A percentile compares a stretch with the other conserved stretches of the same genome.
phyloP scores from a whole-genome alignment of 2,888 invertebrate species.

The Aquatica leii region DNA sequence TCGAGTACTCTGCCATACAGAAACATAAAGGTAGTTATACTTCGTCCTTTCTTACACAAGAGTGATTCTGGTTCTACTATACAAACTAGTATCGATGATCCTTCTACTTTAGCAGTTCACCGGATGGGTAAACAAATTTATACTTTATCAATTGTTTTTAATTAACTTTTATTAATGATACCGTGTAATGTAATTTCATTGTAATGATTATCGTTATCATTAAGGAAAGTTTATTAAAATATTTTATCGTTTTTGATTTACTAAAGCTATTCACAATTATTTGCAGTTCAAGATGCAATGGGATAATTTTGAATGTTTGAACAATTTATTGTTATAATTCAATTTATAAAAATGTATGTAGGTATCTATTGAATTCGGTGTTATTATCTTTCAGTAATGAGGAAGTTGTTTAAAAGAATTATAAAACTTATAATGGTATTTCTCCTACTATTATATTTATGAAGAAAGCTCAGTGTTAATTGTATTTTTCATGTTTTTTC shows the following conservation, averaged over 20 bases:
- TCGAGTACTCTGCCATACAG: no score
- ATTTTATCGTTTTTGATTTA: background rate
- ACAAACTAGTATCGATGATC: background rate
- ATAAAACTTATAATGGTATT: no score
- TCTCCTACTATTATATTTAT: no score
- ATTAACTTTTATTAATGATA: background rate
- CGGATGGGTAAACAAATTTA: background rate
- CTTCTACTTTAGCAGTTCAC: background rate
- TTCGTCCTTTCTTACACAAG: no score
- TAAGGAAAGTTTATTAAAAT: background rate
- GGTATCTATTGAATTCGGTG: no score
- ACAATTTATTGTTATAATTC: background rate
- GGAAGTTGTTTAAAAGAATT: no score
- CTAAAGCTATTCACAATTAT: background rate
- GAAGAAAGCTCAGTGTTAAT: no score
- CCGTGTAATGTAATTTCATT: background rate
- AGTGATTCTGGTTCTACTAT: background rate
- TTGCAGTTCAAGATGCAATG: constrained; percentile 4
- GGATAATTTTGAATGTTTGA: background rate
- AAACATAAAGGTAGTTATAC: no score
- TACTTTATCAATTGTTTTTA: background rate
- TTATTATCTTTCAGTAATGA: no score
- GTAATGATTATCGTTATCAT: background rate
- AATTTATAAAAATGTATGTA: background rate
- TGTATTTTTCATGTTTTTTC: no score